Conservation (phyloP, 2,888 invertebrate species). For the Aleiodes leptofemur region DNA sequence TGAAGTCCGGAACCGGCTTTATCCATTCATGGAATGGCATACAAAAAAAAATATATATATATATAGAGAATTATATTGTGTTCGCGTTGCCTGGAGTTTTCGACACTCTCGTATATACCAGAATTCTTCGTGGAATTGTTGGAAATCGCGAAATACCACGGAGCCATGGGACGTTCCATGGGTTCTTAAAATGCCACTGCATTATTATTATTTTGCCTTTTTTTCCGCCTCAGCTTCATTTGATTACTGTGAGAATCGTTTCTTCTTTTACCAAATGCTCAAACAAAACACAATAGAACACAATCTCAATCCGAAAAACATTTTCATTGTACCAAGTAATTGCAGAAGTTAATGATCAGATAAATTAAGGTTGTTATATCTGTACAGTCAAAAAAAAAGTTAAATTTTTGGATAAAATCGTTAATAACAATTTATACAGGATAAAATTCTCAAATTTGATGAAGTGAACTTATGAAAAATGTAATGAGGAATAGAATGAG, state of each 20-base stretch:
- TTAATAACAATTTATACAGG: too few relatives aligned
- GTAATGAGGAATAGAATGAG: too few relatives aligned
- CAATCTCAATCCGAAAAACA: neutral
- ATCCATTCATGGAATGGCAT: constrained; percentile 13
- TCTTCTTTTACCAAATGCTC: neutral
- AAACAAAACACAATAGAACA: constrained; percentile 1
- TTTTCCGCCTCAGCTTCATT: neutral
- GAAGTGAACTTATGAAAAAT: too few relatives aligned
- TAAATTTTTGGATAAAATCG: too few relatives aligned
- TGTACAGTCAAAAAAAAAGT: too few relatives aligned
- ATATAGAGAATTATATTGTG: constrained; percentile 5
- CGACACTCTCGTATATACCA: constrained; percentile 2
- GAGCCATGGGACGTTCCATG: constrained; percentile 3
- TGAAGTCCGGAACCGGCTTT: constrained; percentile 16
- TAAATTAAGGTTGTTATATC: too few relatives aligned
- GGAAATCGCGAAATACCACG: constrained; percentile 24
- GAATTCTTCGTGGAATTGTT: constrained; percentile 29
- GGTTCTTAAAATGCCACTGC: constrained; percentile 22
- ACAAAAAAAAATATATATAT: neutral
- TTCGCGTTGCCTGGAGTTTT: constrained; percentile 13
- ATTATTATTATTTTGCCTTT: constrained; percentile 1
- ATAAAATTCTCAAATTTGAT: too few relatives aligned
- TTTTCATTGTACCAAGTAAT: neutral
- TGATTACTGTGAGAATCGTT: constrained; percentile 1
- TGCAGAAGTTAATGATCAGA: too few relatives aligned